Conservation (phyloP, 2,888 invertebrate species). For the Dasypolia templi region DNA sequence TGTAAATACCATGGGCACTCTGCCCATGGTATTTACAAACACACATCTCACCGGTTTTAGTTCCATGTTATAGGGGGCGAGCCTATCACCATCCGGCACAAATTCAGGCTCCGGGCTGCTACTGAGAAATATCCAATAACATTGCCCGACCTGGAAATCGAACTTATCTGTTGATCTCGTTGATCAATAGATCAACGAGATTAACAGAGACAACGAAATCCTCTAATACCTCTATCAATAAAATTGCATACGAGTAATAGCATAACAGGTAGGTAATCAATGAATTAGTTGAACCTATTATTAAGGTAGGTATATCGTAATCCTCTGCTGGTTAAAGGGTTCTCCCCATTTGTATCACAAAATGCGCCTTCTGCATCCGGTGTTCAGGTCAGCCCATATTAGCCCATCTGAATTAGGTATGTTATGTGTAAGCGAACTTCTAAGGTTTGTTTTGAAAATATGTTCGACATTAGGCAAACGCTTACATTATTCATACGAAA, state of each 20-base stretch:
- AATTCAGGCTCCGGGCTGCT: neutral
- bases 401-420: neutral
- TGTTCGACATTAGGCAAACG: neutral
- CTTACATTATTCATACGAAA: neutral
- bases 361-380: slow-evolving; percentile 2
- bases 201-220: no score
- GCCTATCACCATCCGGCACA: neutral
- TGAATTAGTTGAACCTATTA: neutral
- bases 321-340: neutral
- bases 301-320: neutral
- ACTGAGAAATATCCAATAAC: neutral
- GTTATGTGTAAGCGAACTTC: neutral
- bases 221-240: neutral
- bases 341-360: slow-evolving; percentile 10
- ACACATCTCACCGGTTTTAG: neutral
- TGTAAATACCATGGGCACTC: no score
- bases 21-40: neutral
- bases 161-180: no score
- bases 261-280: neutral
- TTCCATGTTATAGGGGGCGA: neutral
- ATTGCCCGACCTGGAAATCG: neutral
- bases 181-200: neutral
- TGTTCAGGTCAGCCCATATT: slow-evolving; percentile 7
- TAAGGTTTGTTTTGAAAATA: neutral
- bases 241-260: neutral